Percentiles rank a stretch among this genome's conserved stretches.
phyloP scores from a whole-genome alignment of 2,797 vertebrate genomes.

The Hoplostethus atlanticus region DNA sequence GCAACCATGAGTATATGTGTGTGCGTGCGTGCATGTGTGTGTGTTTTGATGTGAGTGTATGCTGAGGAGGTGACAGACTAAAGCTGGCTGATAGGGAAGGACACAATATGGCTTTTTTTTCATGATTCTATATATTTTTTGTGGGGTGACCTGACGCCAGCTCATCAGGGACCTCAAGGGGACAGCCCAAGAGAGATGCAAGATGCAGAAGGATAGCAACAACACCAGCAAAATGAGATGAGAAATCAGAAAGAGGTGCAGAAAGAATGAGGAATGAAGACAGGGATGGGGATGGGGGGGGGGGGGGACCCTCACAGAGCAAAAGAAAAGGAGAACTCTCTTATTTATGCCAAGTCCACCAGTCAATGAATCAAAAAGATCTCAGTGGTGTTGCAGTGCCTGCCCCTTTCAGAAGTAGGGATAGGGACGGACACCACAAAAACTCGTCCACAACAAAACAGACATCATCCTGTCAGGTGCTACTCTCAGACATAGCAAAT shows the following conservation, averaged over 20 bases:
- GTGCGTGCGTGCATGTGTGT: slow-evolving; percentile 29
- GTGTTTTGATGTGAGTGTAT: slow-evolving; percentile 56
- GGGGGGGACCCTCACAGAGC: slow-evolving; percentile 55
- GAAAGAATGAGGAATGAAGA: slow-evolving; percentile 63
- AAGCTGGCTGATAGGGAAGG: slow-evolving; percentile 63
- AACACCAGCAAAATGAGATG: slow-evolving; percentile 69
- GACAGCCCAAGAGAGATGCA: slow-evolving; percentile 69
- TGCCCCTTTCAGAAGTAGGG: slow-evolving; percentile 45
- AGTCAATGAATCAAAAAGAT: slow-evolving; percentile 58
- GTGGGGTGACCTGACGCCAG: slow-evolving; percentile 87
- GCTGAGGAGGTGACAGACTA: slow-evolving; percentile 69
- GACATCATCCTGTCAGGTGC: slow-evolving; percentile 39
- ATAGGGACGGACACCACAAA: slow-evolving; percentile 31
- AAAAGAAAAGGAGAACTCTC: slow-evolving; percentile 56
- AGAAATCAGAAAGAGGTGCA: slow-evolving; percentile 69
- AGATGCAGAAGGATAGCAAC: slow-evolving; percentile 67
- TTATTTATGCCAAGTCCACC: slow-evolving; percentile 66
- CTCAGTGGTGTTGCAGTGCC: slow-evolving; percentile 28
- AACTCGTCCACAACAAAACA: slow-evolving; percentile 46
- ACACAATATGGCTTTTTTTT: slow-evolving; percentile 52
- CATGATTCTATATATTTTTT: slow-evolving; percentile 49
- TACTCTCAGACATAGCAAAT: slow-evolving; percentile 37
- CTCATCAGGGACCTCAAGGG: slow-evolving; percentile 80
- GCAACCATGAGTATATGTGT: slow-evolving; percentile 56
- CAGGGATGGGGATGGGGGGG: slow-evolving; percentile 25